Evolutionary conservation across 2,888 invertebrate genomes (phyloP), one percentile per base, ranked within the genome.

Genomic region (Fragum fragum): DNA sequence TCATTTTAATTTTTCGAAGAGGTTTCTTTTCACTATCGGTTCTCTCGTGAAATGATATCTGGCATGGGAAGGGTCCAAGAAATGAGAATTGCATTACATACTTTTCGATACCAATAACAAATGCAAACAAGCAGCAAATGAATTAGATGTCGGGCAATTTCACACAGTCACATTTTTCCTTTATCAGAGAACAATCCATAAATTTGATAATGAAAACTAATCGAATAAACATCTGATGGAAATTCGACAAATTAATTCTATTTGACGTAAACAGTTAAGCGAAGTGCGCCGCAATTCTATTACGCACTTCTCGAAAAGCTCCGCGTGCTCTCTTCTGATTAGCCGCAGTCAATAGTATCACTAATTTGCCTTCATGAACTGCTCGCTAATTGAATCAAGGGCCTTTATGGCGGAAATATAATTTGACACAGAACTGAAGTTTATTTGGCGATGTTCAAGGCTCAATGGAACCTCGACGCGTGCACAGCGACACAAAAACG

Each of bases 171-270:
- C 39, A 23, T 69, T 76, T n/a, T 71, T 21, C 72, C 29, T 76
- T 79, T 79, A 79, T 79, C 57, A 76, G 57, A 55, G 36, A 63
- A 79, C 76, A 78, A 81, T 81, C 73, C 69, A 47, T 18, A 53
- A 81, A 85, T 83, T 83, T 69, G 77, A 83, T 81, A 79, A 79
- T 79, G 70, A 59, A 63, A 42, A 63, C 72, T 86, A 90, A 90
- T 89, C 83, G 83, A 87, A 88, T 90, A 85, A 76, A 76, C 78
- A 78, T 77, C 83, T 87, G 89, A 90, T 90, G 90, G 89, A 91
- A 88, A 90, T 88, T 89, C 87, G 88, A 86, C 88, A 89, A 89
- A 89, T 91, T 90, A 89, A 91, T 90, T 86, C 85, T 81, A 89
- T 90, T 89, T 87, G 61, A 76, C 76, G 74, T 77, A 26, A 79